phyloP scores from a whole-genome alignment of 2,113 vertebrate species.

The Fukomys damarensis region DNA sequence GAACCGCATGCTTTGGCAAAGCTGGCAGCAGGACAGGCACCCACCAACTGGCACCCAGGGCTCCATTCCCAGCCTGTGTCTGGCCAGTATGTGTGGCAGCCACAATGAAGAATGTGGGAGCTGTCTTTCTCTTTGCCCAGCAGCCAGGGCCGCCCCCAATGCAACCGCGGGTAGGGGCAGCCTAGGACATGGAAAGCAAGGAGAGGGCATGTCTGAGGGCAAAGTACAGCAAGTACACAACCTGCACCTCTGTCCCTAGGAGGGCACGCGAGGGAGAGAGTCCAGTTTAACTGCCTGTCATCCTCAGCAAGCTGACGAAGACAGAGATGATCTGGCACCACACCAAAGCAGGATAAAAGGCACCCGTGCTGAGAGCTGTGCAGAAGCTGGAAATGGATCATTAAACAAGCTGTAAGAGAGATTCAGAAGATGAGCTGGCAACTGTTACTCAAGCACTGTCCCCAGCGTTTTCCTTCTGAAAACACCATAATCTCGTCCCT shows the following conservation, averaged over 20 bases:
- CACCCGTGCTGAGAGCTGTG: not conserved
- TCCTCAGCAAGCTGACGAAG: not conserved
- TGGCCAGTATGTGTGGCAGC: not conserved
- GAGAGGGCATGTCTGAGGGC: not conserved
- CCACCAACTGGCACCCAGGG: not conserved
- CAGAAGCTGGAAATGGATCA: not conserved
- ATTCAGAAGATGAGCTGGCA: not conserved
- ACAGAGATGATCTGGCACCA: not conserved
- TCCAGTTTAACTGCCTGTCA: not conserved
- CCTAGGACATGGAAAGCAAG: not conserved
- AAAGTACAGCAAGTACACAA: not conserved
- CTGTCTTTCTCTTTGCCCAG: not conserved
- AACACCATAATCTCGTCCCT: not conserved
- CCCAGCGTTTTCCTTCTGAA: conserved; percentile 1
- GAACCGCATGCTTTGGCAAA: not conserved
- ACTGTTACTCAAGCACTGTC: not conserved
- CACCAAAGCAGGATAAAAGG: not conserved
- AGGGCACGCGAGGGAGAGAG: not conserved
- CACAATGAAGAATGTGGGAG: not conserved
- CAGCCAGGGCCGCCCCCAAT: not conserved
- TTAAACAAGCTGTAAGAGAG: not conserved
- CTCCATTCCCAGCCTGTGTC: not conserved
- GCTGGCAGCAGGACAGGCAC: not conserved
- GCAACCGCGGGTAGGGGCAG: not conserved
- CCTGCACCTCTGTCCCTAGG: not conserved